Evolutionary conservation across 1,140 invertebrate species (phyloP).

Genomic region (Lordiphosa collinella): DNA sequence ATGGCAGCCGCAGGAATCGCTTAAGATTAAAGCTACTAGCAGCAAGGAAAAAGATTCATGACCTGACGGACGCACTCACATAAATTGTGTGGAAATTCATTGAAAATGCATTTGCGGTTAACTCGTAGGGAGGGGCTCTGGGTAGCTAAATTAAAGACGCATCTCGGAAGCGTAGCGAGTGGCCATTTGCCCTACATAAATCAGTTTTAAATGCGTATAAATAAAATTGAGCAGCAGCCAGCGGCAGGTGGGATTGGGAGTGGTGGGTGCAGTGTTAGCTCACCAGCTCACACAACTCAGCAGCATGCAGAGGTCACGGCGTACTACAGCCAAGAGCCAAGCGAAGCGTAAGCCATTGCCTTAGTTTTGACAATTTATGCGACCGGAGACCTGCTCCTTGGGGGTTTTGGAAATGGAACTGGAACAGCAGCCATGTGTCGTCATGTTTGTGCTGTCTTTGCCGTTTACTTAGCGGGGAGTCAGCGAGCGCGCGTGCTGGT

Average conservation of each 20-base stretch:
- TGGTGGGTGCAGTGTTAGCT: conserved; percentile 15
- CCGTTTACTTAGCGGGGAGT: conserved; percentile 32
- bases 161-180: conserved; percentile 39
- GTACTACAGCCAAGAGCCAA: conserved; percentile 7
- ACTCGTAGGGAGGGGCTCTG: background rate
- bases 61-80: conserved; percentile 20
- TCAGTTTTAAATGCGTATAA: conserved; percentile 75
- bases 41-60: conserved; percentile 6
- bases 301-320: conserved; percentile 23
- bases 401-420: conserved; percentile 5
- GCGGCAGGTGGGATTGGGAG: background rate
- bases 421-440: conserved; percentile 35
- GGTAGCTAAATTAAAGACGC: conserved; percentile 70
- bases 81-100: conserved; percentile 70
- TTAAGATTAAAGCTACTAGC: conserved; percentile 2
- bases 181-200: conserved; percentile 52
- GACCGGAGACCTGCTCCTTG: conserved; percentile 1
- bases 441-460: conserved; percentile 58
- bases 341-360: conserved; percentile 59
- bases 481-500: conserved; percentile 14
- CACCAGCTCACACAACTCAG: conserved; percentile 4
- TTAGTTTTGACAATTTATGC: conserved; percentile 71
- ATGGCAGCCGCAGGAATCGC: conserved; percentile 23
- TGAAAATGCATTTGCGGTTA: conserved; percentile 70
- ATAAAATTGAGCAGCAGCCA: conserved; percentile 58